Evolutionary conservation across 2,888 invertebrate genomes (phyloP).

Genomic region (Onchidella celtica): DNA sequence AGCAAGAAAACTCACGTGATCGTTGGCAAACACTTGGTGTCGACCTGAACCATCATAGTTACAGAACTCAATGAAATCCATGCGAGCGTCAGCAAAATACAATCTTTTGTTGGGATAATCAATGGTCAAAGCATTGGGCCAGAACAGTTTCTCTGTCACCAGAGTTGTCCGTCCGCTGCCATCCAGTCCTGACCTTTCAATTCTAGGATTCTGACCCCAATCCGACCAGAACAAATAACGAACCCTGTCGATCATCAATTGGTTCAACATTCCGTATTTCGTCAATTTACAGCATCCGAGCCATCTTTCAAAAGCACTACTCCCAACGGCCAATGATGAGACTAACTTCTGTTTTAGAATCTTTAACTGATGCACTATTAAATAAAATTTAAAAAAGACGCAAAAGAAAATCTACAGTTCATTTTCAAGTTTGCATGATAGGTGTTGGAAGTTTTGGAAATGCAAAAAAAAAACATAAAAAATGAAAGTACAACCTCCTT

Average conservation of each 20-base stretch:
- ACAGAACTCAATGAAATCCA: conserved; percentile 98
- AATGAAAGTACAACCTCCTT: too few relatives aligned
- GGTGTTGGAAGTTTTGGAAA: too few relatives aligned
- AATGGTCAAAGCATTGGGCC: conserved; percentile 98
- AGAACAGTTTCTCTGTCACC: conserved; percentile 96
- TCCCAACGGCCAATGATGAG: too few relatives aligned
- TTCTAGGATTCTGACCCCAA: conserved; percentile 98
- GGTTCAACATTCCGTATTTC: too few relatives aligned
- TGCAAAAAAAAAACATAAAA: too few relatives aligned
- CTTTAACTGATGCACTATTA: too few relatives aligned
- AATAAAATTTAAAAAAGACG: too few relatives aligned
- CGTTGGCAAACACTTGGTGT: conserved; percentile 86
- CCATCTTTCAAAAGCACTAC: too few relatives aligned
- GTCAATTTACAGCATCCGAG: too few relatives aligned
- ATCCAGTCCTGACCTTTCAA: conserved; percentile 98
- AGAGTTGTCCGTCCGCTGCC: conserved; percentile 92
- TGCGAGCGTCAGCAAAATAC: conserved; percentile 97
- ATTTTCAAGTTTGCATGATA: too few relatives aligned
- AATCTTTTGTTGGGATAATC: conserved; percentile 95
- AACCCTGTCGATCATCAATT: conserved; percentile 62
- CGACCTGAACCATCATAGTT: conserved; percentile 96
- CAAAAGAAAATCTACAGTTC: too few relatives aligned
- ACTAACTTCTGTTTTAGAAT: too few relatives aligned
- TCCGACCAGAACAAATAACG: conserved; percentile 95
- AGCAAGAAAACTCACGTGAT: conserved; percentile 79